Evolutionary conservation across 2,888 invertebrate species (phyloP), one percentile per base, ranked within the genome.

Genomic region (Psococerastis gibbosa): DNA sequence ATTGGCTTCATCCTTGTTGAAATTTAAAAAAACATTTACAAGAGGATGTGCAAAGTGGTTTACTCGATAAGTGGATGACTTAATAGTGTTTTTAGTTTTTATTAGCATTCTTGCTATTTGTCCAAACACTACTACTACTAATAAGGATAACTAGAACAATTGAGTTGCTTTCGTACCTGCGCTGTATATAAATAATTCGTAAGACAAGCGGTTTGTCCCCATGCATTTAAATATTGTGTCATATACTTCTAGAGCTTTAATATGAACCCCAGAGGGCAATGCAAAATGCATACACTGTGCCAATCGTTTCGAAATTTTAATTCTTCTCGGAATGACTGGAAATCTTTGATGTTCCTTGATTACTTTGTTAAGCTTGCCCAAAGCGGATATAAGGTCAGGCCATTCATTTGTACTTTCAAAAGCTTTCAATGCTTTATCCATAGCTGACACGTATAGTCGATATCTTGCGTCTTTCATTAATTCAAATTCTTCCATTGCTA

Each of bases 381-480:
- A 64, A 3, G 88, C 87, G 44, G 85, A 79, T 55, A 92, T 91
- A 43, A 91, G 67, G 64, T 92, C 91, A 45, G 89, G 85, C 91
- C 91, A 91, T 70, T 91, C 89, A 53, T 82, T 82, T n/a, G 88
- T 85, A 57, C 81, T 82, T 56, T 92, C 91, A 64, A 91, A 92
- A 60, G 77, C 82, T 57, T 82, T 84, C 48, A 91, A 64, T 13
- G 85, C 85, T 61, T 84, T 87, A 59, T 91, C 89, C 43, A 91
- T 76, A 49, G 78, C 75, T 35, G 75, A 73, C 50, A 78, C 78
- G 60, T 58, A 78, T 67, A 76, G 73, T 52, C 83, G 69, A 62
- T 83, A 85, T 60, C 84, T 84, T 16, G 79, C 72, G 62, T 84
- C 83, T 52, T 75, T 76, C 68, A 83, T 74, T 33, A 83, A 66